Base-by-base conservation (phyloP, 2,888 invertebrate genomes). In the Drosophila rellima region DNA sequence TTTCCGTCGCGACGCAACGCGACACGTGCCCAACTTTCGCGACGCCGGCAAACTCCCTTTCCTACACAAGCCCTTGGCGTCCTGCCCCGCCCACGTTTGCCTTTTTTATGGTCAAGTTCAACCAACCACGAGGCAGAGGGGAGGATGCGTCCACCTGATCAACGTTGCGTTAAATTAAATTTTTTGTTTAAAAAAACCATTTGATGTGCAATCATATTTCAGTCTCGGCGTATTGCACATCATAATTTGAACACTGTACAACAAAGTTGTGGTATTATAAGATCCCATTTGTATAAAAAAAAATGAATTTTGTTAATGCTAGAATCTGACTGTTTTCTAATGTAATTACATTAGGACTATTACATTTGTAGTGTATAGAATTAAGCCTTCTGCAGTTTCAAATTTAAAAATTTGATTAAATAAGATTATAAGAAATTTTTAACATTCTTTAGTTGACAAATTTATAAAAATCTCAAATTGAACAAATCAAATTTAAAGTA, bases 111-210 rank as follows among this genome's bases (percentile, higher is more conserved):
- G 80, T 82, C 80, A 80, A 78, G 82, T 77, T 87, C 88, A 82
- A 61, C 74, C 80, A 78, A 80, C 71, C 70, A 66, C 60, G 56
- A 33, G 31, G 6, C 62, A 20, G 45, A 35, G 42, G 60, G 64
- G 66, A 37, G 29, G 52, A 23, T 56, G 55, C 44, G 31, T 65
- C 55, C 31, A 51, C 62, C 71, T 82, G 83, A 73, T 78, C 91
- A 92, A 66, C 91, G 90, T 91, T 75, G 91, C 92, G 92, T 92
- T 91, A 92, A 92, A 92, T 92, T 92, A 91, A 91, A 90, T 48
- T 45, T 57, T 51, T 55, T 33, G 15, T 37, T 35, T 23, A 8
- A 7, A 5, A 40, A n/a, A 8, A 7, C 17, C 31, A 35, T 57
- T 76, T 44, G 29, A 56, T 54, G 59, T n/a, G 78, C 57, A 65